phyloP scores from a whole-genome alignment of 2,113 vertebrate species.

The Anolis carolinensis region DNA sequence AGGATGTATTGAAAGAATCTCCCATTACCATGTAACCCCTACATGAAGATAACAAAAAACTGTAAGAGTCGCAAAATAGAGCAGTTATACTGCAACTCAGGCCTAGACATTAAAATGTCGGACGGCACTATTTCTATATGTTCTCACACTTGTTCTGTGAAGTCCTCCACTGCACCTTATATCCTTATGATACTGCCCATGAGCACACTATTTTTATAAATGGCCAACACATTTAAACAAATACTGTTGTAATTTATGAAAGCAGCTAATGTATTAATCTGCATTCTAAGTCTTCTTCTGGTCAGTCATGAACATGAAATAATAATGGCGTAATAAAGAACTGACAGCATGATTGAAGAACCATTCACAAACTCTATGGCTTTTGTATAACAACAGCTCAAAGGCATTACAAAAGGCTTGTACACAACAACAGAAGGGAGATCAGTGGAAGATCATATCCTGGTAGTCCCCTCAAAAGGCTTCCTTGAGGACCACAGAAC shows the following conservation, averaged over 20 bases:
- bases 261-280: not conserved
- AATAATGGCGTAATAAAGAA: not conserved
- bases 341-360: not conserved
- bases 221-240: not conserved
- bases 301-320: not conserved
- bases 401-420: not conserved
- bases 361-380: not conserved
- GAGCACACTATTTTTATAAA: not conserved
- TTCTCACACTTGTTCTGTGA: not conserved
- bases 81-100: not conserved
- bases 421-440: not conserved
- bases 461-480: not conserved
- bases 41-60: conserved; percentile 45
- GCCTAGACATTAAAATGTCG: not conserved
- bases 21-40: conserved; percentile 99
- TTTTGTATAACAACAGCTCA: not conserved
- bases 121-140: not conserved
- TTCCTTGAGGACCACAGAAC: not conserved
- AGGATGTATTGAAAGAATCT: conserved; percentile 97
- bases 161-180: not conserved
- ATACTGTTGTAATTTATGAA: not conserved
- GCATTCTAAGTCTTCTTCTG: not conserved
- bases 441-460: not conserved
- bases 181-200: not conserved
- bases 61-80: not conserved